Conservation (phyloP, 2,797 vertebrate genomes). For the Parauchenoglanis punctatus region DNA sequence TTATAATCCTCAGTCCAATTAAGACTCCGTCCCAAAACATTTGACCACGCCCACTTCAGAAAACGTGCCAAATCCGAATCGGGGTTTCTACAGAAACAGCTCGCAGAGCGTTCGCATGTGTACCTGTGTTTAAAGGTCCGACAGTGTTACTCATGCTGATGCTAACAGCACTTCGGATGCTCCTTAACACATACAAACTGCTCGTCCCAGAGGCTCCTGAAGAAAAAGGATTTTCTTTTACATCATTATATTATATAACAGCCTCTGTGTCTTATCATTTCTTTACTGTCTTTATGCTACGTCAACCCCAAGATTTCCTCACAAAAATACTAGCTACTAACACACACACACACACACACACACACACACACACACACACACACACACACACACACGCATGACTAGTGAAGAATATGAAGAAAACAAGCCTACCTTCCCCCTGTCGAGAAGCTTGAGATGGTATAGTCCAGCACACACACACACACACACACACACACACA, state of each 20-base stretch:
- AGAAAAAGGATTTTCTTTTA: neutral
- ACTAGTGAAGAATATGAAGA: neutral
- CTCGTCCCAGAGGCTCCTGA: neutral
- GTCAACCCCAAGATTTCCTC: neutral
- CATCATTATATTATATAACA: neutral
- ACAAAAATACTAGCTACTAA: neutral
- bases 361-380: constrained; percentile 3
- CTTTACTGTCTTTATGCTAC: neutral
- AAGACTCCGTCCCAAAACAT: neutral
- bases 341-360: neutral
- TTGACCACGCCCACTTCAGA: neutral
- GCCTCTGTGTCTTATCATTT: neutral
- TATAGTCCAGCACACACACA: neutral
- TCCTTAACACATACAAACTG: neutral
- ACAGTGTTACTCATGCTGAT: neutral
- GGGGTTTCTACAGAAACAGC: neutral
- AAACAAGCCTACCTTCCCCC: neutral
- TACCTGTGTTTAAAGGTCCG: neutral
- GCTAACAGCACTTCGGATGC: neutral
- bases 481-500: constrained; percentile 2
- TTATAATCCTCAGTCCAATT: neutral
- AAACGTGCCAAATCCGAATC: neutral
- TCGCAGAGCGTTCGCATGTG: neutral
- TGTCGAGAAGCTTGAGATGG: neutral
- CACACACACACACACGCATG: too few species aligned